Percentiles rank a stretch among this genome's conserved stretches.
Conservation (phyloP, 1,140 invertebrate species). For the Bombus vancouverensis region DNA sequence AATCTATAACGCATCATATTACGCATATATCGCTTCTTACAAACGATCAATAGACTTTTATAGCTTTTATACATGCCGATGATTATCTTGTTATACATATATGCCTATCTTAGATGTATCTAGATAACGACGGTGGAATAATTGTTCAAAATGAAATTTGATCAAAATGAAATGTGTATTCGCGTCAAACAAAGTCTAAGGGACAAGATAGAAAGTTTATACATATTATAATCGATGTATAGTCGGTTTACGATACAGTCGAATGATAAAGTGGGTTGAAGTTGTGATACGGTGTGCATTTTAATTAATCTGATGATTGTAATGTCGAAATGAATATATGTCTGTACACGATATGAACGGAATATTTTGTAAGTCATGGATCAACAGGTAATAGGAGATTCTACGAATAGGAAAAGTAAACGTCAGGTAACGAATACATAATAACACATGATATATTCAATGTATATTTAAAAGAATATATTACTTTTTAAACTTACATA, state of each 20-base stretch:
- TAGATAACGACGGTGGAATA: neutral
- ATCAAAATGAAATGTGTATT: neutral
- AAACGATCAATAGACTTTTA: too few relatives aligned
- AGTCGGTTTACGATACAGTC: slow-evolving; percentile 36
- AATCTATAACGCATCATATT: too few relatives aligned
- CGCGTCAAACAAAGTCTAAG: neutral
- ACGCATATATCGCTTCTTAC: too few relatives aligned
- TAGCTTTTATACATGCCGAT: too few relatives aligned
- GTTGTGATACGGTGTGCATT: slow-evolving; percentile 26
- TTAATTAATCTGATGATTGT: slow-evolving; percentile 34
- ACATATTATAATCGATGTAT: neutral
- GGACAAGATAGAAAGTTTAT: slow-evolving; percentile 28
- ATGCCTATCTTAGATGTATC: neutral
- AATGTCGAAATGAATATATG: slow-evolving; percentile 13
- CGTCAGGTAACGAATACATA: neutral
- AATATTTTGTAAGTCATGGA: neutral
- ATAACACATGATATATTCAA: neutral
- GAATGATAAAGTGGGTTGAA: slow-evolving; percentile 62
- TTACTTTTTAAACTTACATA: neutral
- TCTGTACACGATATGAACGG: neutral
- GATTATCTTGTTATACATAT: too few relatives aligned
- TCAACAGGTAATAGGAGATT: slow-evolving; percentile 9
- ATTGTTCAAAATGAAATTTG: neutral
- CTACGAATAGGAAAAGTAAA: neutral
- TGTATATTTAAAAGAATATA: neutral